phyloP scores from a whole-genome alignment of 2,888 invertebrate genomes.

The Caenorhabditis sinica region DNA sequence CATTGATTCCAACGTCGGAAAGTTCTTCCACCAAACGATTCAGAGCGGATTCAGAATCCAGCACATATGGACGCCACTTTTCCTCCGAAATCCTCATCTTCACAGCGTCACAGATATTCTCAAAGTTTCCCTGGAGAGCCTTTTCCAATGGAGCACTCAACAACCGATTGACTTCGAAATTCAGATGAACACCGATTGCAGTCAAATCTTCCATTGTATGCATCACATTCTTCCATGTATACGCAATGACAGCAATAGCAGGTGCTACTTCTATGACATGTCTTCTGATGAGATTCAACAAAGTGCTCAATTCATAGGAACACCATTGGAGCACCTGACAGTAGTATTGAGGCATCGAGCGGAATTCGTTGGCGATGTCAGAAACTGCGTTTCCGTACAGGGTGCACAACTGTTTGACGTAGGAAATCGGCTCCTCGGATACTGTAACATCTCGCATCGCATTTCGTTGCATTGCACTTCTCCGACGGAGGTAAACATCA shows the following conservation, averaged over 20 bases:
- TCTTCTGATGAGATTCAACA: constrained; percentile 78
- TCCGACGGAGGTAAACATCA: constrained; percentile 79
- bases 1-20: constrained; percentile 79
- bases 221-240: constrained; percentile 81
- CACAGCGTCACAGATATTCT: constrained; percentile 91
- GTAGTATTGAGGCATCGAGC: constrained; percentile 73
- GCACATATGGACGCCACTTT: constrained; percentile 90
- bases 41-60: constrained; percentile 89
- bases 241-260: constrained; percentile 79
- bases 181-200: constrained; percentile 90
- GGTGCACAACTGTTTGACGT: constrained; percentile 77
- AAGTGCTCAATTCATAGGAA: constrained; percentile 79
- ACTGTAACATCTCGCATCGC: constrained; percentile 75
- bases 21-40: constrained; percentile 86
- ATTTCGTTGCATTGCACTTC: constrained; percentile 74
- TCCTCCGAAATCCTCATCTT: constrained; percentile 89
- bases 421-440: constrained; percentile 78
- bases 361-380: constrained; percentile 79
- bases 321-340: constrained; percentile 81
- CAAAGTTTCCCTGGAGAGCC: constrained; percentile 90
- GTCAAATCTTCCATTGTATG: constrained; percentile 78
- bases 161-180: constrained; percentile 93
- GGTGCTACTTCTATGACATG: constrained; percentile 83
- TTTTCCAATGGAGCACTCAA: constrained; percentile 90
- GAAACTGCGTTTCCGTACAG: constrained; percentile 76